Conservation (phyloP, 2,113 vertebrate genomes). For the Lampris incognitus region DNA sequence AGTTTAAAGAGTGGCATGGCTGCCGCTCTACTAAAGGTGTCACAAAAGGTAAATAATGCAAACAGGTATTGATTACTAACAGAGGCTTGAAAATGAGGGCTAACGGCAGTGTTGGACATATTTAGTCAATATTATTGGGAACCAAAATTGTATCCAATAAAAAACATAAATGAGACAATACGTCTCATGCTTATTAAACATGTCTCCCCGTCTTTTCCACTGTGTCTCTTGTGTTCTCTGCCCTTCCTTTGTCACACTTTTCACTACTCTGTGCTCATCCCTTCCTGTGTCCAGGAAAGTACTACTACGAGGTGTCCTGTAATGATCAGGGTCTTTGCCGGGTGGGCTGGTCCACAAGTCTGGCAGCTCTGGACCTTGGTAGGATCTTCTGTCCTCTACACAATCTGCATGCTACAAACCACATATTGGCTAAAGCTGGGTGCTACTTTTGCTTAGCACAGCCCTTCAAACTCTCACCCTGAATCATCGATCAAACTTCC, state of each 20-base stretch:
- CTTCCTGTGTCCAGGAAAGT: constrained; percentile 82
- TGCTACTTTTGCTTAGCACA: no score
- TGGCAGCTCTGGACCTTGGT: constrained; percentile 95
- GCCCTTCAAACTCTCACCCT: no score
- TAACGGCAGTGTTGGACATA: not conserved
- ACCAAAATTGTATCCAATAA: not conserved
- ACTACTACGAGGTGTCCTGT: constrained; percentile 95
- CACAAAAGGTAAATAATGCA: constrained; percentile 87
- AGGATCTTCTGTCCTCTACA: constrained; percentile 44
- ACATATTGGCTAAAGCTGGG: no score
- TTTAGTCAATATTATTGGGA: not conserved
- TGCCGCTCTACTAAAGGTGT: constrained; percentile 93
- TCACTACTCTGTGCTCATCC: not conserved
- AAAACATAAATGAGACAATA: no score
- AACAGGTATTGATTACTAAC: not conserved
- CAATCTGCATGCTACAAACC: not conserved
- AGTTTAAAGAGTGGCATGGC: constrained; percentile 98
- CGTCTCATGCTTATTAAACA: no score
- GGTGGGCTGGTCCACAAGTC: constrained; percentile 94
- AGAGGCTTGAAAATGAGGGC: not conserved
- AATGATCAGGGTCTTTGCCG: constrained; percentile 96
- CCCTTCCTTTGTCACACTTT: not conserved
- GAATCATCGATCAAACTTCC: not conserved
- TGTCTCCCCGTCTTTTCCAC: no score
- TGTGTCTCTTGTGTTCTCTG: no score